Evolutionary conservation across 2,888 invertebrate species (phyloP).

Genomic region (Cerceris rybyensis): DNA sequence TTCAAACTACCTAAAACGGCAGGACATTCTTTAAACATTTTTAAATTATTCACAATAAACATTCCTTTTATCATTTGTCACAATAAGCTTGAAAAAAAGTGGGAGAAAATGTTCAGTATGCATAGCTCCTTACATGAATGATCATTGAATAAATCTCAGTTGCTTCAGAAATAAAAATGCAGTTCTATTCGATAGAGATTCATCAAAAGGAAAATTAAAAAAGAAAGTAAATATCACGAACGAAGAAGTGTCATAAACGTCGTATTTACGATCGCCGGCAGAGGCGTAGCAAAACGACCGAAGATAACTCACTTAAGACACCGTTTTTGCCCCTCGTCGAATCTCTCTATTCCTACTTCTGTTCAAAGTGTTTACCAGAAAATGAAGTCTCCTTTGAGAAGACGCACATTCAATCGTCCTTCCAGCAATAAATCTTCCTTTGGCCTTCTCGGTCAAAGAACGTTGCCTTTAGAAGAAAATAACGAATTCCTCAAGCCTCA

Average conservation of each 20-base stretch:
- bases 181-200: neutral
- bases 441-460: neutral
- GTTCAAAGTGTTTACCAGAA: neutral
- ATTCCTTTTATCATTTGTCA: too few species aligned
- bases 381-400: neutral
- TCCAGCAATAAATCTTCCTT: constrained; percentile 20
- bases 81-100: too few species aligned
- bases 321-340: neutral
- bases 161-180: neutral
- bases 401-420: constrained; percentile 9
- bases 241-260: constrained; percentile 10
- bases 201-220: neutral
- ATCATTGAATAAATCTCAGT: too few species aligned
- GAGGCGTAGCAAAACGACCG: neutral
- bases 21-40: too few species aligned
- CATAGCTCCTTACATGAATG: too few species aligned
- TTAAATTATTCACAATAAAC: too few species aligned
- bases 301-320: constrained; percentile 9
- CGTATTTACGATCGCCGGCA: neutral
- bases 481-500: neutral
- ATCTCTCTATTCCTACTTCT: constrained; percentile 2
- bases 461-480: neutral
- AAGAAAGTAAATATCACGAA: constrained; percentile 1
- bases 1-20: too few species aligned
- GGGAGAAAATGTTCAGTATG: too few species aligned